phyloP scores from a whole-genome alignment of 1,140 invertebrate species.

The Dreissena rostriformis region DNA sequence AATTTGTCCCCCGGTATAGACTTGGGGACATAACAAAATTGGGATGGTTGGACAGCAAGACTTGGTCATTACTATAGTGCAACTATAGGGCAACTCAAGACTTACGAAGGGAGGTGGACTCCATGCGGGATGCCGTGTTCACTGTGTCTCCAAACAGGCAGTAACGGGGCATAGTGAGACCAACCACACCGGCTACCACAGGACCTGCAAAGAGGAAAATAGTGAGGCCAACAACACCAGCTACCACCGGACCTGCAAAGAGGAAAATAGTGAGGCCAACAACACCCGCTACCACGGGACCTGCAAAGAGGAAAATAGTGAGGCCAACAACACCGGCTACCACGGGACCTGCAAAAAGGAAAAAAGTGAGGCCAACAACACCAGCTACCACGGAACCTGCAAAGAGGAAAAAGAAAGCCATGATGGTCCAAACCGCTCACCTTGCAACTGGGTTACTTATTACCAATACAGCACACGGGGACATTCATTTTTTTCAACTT shows the following conservation, averaged over 20 bases:
- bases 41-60: no score
- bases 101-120: slow-evolving; percentile 64
- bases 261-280: slow-evolving; percentile 70
- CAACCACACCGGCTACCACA: slow-evolving; percentile 71
- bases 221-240: no score
- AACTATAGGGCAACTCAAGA: neutral
- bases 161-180: slow-evolving; percentile 69
- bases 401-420: slow-evolving; percentile 2
- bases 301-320: slow-evolving; percentile 54
- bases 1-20: no score
- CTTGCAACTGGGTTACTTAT: no score
- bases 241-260: no score
- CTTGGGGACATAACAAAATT: no score
- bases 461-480: no score
- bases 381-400: slow-evolving; percentile 68
- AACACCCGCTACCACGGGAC: slow-evolving; percentile 69
- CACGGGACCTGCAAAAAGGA: no score
- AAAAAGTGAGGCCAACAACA: slow-evolving; percentile 69
- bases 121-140: slow-evolving; percentile 71
- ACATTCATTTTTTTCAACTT: no score
- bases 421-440: no score
- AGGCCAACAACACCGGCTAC: no score
- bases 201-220: slow-evolving; percentile 55
- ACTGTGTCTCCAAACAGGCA: slow-evolving; percentile 72
- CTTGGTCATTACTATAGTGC: neutral